Evolutionary conservation across 2,113 vertebrate genomes (phyloP), one percentile per base, ranked within the genome.

Genomic region (Nycticorax nycticorax): DNA sequence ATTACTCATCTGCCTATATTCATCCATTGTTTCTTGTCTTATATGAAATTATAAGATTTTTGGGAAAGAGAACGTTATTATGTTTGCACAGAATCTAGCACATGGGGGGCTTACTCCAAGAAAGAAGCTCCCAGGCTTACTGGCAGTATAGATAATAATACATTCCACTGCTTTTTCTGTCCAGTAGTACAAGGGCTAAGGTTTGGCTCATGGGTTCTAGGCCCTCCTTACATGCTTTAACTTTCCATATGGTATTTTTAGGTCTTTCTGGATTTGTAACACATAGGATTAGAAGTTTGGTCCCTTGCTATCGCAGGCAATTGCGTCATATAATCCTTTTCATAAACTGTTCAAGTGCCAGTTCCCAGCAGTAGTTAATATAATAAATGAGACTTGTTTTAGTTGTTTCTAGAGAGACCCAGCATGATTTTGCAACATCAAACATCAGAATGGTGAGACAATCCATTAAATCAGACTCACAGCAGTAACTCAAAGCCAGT

Each of bases 1-100:
- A 50, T 97, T 95, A 91, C 83, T 96, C 95, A 94, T 96, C 88
- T 97, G 88, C 50, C 88, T 95, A 95, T 96, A 91, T 84, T 92
- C 35, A 48, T 57, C 86, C 87, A 96, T 96, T 96, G 97, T 97
- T 89, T 89, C 80, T 79, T 94, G 90, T 67, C 93, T 95, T 96
- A 97, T 79, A 95, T 60, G 62, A 93, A 96, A 87, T 93, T 94
- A 43, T 55, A 91, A 89, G 77, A 59, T 66, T 92, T 95, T 95
- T 15, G 86, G 89, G 81, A 89, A 68, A 50, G 62, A 77, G 77
- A 82, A 53, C 50, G 57, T 95, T 81, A 95, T 91, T 94, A 94
- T 96, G 79, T 89, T 95, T 73, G 66, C 76, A 32, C 43, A 68
- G 84, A 86, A 47, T 89, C 76, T 50, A 37, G 64, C 37, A 22